Evolutionary conservation across 2,113 vertebrate genomes (phyloP), one percentile per base, ranked within the genome.

Genomic region (Lonchura striata): DNA sequence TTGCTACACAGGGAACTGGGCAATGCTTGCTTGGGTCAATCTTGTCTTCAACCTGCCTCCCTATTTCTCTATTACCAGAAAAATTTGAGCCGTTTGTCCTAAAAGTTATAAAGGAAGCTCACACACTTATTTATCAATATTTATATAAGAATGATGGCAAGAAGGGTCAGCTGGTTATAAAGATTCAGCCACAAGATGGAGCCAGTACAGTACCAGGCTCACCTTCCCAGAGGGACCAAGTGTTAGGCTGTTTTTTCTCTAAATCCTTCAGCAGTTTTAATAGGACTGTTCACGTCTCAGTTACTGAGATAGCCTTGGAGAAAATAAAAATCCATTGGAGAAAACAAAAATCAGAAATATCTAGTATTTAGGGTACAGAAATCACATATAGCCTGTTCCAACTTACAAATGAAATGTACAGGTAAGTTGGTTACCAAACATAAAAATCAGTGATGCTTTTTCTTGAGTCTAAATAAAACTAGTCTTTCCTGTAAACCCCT

Each of bases 171-270:
- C 5, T 22, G 1, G 16, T n/a, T 28, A 7, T 7, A 41, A 72
- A 42, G 28, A 39, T 75, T 57, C 23, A 84, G 68, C 97, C 96
- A 96, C 94, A 63, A 91, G 97, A 50, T 96, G 96, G 97, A 92
- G 96, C 96, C 82, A 94, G 80, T 15, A 61, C 57, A 91, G 87
- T 75, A 52, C 22, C 28, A 37, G 61, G 75, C 42, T 21, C 66
- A n/a, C 16, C 53, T 56, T 44, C 41, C 52, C 42, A 16, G 37
- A 0, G 41, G 33, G 30, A 30, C 80, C 52, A 47, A 78, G 24
- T 11, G 22, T 53, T 61, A 0, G 15, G 33, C 30, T 82, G 19
- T 14, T 69, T 44, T 49, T 31, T 61, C 70, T 77, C 70, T 18
- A 69, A 64, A 86, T 47, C 35, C 61, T 75, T 37, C 82, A 59